A percentile compares a stretch with the other conserved stretches of the same genome.
These are phyloP conservation scores for Listronotus bonariensis DNA, from an alignment of 1,140 invertebrate species.

Conservation along the genomic window DNA sequence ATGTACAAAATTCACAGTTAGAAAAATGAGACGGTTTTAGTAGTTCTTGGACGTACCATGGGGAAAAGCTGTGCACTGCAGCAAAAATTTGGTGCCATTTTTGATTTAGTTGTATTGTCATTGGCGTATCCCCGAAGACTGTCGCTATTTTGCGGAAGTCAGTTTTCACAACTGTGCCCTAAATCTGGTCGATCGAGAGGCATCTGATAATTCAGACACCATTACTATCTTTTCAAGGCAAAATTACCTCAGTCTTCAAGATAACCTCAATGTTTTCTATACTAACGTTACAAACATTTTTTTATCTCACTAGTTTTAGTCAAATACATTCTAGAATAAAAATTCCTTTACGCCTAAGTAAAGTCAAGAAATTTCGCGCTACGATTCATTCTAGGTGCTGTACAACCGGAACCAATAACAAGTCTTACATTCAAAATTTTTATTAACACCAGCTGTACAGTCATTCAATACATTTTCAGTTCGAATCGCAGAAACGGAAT, in stretches of 20 bases:
- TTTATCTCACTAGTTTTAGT: conserved; percentile 5
- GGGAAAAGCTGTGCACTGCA: conserved; percentile 47
- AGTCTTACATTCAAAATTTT: no score
- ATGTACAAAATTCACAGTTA: conserved; percentile 29
- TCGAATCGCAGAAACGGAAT: no score
- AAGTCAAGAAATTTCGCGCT: not conserved
- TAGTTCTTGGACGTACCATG: conserved; percentile 47
- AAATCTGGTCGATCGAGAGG: no score
- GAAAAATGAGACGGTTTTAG: conserved; percentile 26
- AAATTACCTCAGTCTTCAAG: not conserved
- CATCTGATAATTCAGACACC: no score
- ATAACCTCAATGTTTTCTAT: not conserved
- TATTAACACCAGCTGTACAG: no score
- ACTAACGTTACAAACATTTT: conserved; percentile 8
- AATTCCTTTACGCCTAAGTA: conserved; percentile 1
- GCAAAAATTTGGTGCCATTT: conserved; percentile 48
- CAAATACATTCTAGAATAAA: conserved; percentile 10
- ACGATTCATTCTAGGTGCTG: no score
- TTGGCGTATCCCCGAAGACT: conserved; percentile 18
- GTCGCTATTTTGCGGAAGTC: no score
- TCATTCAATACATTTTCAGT: no score
- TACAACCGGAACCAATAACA: no score
- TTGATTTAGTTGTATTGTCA: conserved; percentile 27
- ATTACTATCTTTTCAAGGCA: no score
- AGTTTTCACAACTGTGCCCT: no score